Base-by-base conservation (phyloP, 2,113 vertebrate species). In the Cariama cristata region DNA sequence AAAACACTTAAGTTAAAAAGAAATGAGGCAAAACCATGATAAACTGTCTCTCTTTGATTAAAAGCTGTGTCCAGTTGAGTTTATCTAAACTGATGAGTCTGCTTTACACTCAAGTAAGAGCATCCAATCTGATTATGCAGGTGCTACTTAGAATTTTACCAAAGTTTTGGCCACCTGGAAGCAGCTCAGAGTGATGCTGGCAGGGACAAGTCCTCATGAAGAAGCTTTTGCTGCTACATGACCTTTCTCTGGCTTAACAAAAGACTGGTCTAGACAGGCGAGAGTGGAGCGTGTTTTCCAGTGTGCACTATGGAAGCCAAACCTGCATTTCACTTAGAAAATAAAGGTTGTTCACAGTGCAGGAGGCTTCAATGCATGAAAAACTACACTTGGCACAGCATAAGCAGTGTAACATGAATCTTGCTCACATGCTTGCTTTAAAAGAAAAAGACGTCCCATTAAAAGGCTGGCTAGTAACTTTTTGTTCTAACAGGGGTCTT, bases 401-500 rank as follows among this genome's bases (percentile, higher is more conserved):
- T 49, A 40, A 81, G 14, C 10, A 53, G 11, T 35, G 28, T 86
- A 52, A 50, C 14, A 14, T 88, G 16, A 81, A 59, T 75, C 14
- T 81, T 1, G 2, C 8, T 93, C 2, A 17, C 33, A 8, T 49
- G 3, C 22, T 44, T 79, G 21, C 26, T 96, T 90, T 75, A 66
- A 58, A 73, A 59, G 42, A 55, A 64, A 75, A 69, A 32, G 30
- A 4, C 58, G 8, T 62, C 9, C 40, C 30, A 4, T 84, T 96
- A 35, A 91, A 81, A 80, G 49, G 3, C n/a, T 79, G 26, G 4
- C 13, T 58, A 30, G 7, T 79, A 32, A 16, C 18, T 56, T 79
- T 53, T 71, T 91, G 32, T 84, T 72, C 21, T 71, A 63, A 26
- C 95, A 99, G 99, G 99, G 99, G 14, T 99, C 99, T 45, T 99